phyloP scores from a whole-genome alignment of 35 echinoderm and acorn worm species.

The Antedon bifida region DNA sequence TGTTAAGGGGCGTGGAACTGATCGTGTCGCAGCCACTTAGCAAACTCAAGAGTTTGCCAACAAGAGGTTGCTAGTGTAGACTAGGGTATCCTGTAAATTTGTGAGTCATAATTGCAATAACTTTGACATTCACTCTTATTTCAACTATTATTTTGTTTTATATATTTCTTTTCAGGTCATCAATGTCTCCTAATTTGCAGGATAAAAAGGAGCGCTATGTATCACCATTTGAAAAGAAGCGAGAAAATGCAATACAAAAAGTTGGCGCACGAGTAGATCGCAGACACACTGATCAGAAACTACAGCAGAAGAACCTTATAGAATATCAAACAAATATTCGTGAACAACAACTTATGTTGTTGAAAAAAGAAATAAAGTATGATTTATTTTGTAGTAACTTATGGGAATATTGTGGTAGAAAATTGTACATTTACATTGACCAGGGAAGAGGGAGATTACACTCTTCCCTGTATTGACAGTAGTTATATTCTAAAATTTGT shows the following conservation, averaged over 20 bases:
- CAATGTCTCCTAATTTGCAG: neutral
- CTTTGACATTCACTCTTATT: neutral
- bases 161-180: neutral
- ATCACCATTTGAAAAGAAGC: conserved; percentile 9
- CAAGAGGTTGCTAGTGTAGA: no score
- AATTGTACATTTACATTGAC: no score
- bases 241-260: conserved; percentile 1
- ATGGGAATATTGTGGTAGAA: no score
- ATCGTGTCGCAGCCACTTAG: no score
- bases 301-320: neutral
- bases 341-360: neutral
- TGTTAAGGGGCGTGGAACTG: no score
- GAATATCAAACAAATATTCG: neutral
- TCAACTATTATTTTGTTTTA: no score
- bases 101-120: neutral
- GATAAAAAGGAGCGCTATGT: neutral
- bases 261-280: neutral
- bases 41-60: no score
- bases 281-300: neutral
- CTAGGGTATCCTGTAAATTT: no score
- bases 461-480: no score
- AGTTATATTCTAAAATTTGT: no score
- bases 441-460: no score
- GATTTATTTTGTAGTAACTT: neutral
- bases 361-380: conserved; percentile 1